Percentiles rank a stretch among this genome's conserved stretches.
Evolutionary conservation across 2,113 vertebrate species (phyloP).

Genomic region (Gavialis gangeticus): DNA sequence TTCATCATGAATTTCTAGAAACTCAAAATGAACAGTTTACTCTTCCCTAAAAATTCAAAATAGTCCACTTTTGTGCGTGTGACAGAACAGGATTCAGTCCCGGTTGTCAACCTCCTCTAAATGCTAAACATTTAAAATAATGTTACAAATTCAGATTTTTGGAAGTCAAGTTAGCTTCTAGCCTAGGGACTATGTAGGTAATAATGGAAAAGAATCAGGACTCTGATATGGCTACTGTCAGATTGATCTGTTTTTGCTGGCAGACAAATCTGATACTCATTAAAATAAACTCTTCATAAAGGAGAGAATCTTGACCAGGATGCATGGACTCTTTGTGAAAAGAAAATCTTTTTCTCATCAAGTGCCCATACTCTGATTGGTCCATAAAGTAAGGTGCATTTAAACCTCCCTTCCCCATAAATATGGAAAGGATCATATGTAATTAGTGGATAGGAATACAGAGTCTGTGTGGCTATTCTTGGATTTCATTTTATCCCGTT

Average conservation of each 20-base stretch:
- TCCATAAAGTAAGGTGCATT: neutral
- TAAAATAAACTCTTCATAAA: neutral
- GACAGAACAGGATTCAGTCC: neutral
- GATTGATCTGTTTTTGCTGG: neutral
- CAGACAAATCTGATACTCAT: neutral
- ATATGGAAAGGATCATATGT: neutral
- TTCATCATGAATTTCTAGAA: neutral
- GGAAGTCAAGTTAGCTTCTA: neutral
- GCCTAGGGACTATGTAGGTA: neutral
- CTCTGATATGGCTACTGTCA: neutral
- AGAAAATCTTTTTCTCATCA: neutral
- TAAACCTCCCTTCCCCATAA: neutral
- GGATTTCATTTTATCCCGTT: neutral
- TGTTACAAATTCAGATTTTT: neutral
- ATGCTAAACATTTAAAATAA: no score
- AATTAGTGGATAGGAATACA: neutral
- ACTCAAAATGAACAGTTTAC: fast-evolving
- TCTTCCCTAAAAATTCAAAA: neutral
- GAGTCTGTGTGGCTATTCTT: neutral
- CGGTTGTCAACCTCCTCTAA: neutral
- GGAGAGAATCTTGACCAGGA: neutral
- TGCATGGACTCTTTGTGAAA: neutral
- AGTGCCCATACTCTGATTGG: neutral
- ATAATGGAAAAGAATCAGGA: neutral
- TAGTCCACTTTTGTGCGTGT: neutral